Base-by-base conservation (phyloP, 2,797 vertebrate species). In the Pseudocheirus occidentalis region DNA sequence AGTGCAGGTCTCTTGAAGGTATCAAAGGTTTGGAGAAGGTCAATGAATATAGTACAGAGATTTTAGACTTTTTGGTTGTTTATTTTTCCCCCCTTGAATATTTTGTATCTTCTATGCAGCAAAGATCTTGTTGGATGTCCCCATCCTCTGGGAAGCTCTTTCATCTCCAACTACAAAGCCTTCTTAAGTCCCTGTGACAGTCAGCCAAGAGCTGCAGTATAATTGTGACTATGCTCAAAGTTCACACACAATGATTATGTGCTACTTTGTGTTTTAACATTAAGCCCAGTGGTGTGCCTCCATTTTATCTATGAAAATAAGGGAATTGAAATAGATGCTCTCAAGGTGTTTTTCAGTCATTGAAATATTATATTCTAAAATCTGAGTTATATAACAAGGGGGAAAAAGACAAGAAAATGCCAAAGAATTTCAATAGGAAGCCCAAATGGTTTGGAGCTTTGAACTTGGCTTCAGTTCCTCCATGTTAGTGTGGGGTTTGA, bases 11-110 rank as follows among this genome's bases (percentile, higher is more conserved):
- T 11, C 29, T 53, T 92, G 62, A 0, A 58, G 1, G 46, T 92
- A 73, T 92, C n/a, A 52, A 93, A 89, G 95, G 34, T 92, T 95
- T 94, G 34, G 91, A 58, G 93, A 95, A 95, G 90, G 90, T 40
- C 95, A 97, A 12, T 40, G 54, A 94, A 90, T 57, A 10, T 81
- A 58, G 34, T 58, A 0, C 56, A 62, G 92, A 87, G 9, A 87
- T 28, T 87, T 87, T 87, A 87, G 21, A 40, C 27, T 73, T 59
- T 62, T 16, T 16, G 34, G 34, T 27, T 54, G 24, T 27, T 92
- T 73, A 93, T 55, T 28, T 95, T 95, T 52, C 93, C 24, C 52
- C 6, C 93, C 24, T 93, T 93, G 55, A 97, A 94, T 95, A 96
- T 66, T 95, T 27, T 94, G 5, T 5, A 90, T 0, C 55, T 56